These are phyloP conservation scores for Zonotrichia albicollis DNA, from an alignment of 2,797 vertebrate genomes.

Conservation along the genomic window DNA sequence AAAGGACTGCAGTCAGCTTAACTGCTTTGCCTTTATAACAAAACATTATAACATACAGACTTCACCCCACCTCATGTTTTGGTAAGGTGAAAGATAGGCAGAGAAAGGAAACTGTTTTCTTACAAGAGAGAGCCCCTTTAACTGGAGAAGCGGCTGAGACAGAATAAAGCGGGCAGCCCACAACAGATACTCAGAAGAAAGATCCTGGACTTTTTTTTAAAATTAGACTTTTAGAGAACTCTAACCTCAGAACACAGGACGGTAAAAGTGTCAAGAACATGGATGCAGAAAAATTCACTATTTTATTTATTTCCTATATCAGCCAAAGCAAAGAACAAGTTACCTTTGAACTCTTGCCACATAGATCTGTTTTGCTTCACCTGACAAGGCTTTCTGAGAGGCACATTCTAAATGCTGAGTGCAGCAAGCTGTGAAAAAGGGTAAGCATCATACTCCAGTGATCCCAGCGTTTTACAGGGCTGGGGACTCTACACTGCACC, in stretches of 20 bases:
- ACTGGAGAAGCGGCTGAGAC: neutral
- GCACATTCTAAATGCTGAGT: neutral
- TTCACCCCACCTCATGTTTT: neutral
- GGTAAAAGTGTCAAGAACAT: neutral
- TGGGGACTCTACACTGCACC: neutral
- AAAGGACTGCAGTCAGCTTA: neutral
- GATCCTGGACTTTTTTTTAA: accelerated
- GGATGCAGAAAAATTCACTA: neutral
- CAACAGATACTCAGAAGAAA: neutral
- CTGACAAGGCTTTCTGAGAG: neutral
- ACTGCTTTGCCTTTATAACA: neutral
- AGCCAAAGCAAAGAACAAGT: constrained; percentile 21
- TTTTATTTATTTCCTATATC: neutral
- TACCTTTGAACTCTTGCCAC: constrained; percentile 46
- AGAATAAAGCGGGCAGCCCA: neutral
- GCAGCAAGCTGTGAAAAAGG: neutral
- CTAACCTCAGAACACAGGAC: neutral
- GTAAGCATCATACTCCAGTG: neutral
- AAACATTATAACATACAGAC: neutral
- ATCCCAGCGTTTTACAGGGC: neutral
- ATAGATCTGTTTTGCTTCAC: neutral
- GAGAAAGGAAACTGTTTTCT: neutral
- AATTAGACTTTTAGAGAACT: neutral
- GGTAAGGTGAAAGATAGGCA: neutral
- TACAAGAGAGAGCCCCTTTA: neutral